Evolutionary conservation across 2,113 vertebrate species (phyloP), one percentile per base, ranked within the genome.

Genomic region (Psammodynastes pulverulentus): DNA sequence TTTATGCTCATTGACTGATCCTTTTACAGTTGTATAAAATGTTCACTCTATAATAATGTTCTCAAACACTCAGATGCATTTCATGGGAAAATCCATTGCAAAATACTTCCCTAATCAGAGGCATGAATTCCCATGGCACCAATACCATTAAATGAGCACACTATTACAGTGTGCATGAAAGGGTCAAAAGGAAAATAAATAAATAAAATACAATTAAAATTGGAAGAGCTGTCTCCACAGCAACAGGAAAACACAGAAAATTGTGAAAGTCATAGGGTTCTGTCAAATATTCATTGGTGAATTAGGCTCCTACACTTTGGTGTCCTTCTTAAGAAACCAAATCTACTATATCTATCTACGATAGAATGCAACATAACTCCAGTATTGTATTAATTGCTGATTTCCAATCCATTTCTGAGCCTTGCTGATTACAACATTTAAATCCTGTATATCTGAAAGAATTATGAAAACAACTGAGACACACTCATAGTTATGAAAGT

Each of bases 61-160:
- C 5, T 94, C 45, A 95, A 91, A 26, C 85, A 39, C 51, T 72
- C 90, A 46, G n/a, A 7, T 43, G 17, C 92, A 87, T 93, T 72
- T 51, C 91, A 88, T 72, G 79, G 21, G 34, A 24, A 96, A 87
- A 91, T 87, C 34, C 91, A 34, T 15, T 39, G 79, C 91, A 93
- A 79, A 89, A 45, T 90, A 46, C 29, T 93, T 0, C 24, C 88
- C 54, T 90, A 96, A 91, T 39, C 58, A 90, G 24, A n/a, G 24
- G 49, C 91, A 90, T 46, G 23, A 91, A 84, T 92, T 87, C 52
- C 87, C 13, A 84, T 62, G 87, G 91, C 72, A 88, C 43, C 29
- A 89, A n/a, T n/a, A 48, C 6, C 88, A 54, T 43, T 89, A 90
- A 79, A 15, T 1, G 43, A 72, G 0, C 17, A 52, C 0, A 0